These are phyloP conservation scores for Thripadectes ignobilis DNA, from an alignment of 2,797 vertebrate species.

Conservation along the genomic window DNA sequence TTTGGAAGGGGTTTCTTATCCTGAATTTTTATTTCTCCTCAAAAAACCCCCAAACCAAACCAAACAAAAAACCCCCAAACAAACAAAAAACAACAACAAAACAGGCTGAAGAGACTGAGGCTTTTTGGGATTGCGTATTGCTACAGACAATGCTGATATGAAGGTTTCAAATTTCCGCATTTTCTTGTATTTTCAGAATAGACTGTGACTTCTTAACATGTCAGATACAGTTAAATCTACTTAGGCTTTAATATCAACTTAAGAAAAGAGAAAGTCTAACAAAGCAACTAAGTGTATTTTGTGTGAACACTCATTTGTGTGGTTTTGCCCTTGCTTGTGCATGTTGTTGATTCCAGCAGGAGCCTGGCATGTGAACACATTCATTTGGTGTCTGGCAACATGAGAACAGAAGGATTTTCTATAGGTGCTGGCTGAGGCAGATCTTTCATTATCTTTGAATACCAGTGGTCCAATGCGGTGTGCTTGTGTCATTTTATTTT, in stretches of 20 bases:
- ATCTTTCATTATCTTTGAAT: neutral
- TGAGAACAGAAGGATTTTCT: neutral
- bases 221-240: neutral
- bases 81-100: too few relatives aligned
- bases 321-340: fast-evolving
- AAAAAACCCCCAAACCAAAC: neutral
- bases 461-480: neutral
- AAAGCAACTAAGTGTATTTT: neutral
- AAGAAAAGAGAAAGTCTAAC: neutral
- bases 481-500: neutral
- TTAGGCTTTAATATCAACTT: neutral
- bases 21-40: neutral
- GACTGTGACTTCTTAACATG: neutral
- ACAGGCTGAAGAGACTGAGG: neutral
- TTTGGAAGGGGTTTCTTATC: neutral
- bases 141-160: fast-evolving
- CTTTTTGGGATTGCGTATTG: neutral
- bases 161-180: neutral
- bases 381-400: neutral
- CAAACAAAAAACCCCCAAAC: too few relatives aligned
- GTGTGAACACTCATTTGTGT: neutral
- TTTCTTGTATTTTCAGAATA: neutral
- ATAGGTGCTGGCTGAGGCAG: neutral
- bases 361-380: fast-evolving
- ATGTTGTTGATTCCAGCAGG: neutral